Evolutionary conservation across 2,113 vertebrate species (phyloP), one percentile per base, ranked within the genome.

Genomic region (Mellivora capensis): DNA sequence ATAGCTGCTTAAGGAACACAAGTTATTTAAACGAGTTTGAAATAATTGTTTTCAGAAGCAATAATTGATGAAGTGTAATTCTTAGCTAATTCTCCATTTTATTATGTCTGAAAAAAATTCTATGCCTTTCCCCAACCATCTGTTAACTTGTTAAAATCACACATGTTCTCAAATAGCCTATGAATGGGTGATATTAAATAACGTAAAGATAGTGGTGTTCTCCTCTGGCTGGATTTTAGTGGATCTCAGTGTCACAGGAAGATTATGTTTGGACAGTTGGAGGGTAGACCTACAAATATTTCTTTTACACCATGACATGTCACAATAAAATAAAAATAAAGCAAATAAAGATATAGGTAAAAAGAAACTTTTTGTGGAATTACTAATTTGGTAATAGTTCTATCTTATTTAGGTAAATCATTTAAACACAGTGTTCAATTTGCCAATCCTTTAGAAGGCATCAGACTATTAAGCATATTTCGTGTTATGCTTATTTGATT

Each of bases 1-100:
- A 71, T 91, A 79, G 27, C 10, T 87, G 8, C 21, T 76, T 62
- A 52, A 69, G 37, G 15, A 62, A 54, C 11, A 44, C 27, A 39
- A 74, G 37, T 96, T 96, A 87, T 82, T 97, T 69, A 90, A 85
- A 79, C 85, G 7, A 12, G 31, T 82, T 89, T 91, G 27, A 89
- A 94, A 82, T 72, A 37, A 11, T 69, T 37, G 39, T 93, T 83
- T 95, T 86, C 37, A 87, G 69, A 69, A 77, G 18, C 39, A 96
- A 94, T 72, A 54, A 44, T 23, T 62, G 34, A 76, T 69, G 87
- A 74, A 80, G 2, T 64, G 3, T 92, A 82, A 81, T 67, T 90
- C 14, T 34, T 61, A 87, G 52, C 29, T 67, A 83, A 1, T 31
- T 34, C 7, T 87, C 29, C 47, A 95, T 49, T 77, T 84, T 91